Base-by-base conservation (phyloP, 1,140 invertebrate species). In the Formica selysi region DNA sequence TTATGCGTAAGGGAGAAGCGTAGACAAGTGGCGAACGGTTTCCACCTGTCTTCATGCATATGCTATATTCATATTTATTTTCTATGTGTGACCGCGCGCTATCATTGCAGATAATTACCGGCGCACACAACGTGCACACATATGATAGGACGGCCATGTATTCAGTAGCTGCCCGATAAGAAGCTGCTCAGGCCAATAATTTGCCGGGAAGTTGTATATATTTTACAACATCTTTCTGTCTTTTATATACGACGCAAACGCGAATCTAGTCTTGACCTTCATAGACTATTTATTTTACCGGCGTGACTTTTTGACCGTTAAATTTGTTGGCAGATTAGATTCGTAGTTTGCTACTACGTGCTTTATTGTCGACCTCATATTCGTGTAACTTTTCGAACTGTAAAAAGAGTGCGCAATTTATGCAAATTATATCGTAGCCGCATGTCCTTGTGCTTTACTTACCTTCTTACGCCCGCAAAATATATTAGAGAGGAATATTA, bases 91-190 rank as follows among this genome's bases (percentile, higher is more conserved):
- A 87, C 89, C 80, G 91, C 80, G 91, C 89, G 90, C 89, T 93
- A 93, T 93, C 92, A 86, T 91, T 73, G 90, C 57, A 83, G 87
- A 91, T 93, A 94, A 94, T 94, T 94, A 93, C 92, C 88, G 87
- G 91, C 91, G 90, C 91, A 90, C 87, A 87, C 87, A 92, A 93
- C 91, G 90, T 94, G 87, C 89, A 90, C 84, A 90, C 84, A 76
- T 87, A 91, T 85, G 93, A 94, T 93, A 94, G 91, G 79, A 87
- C 87, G 90, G 90, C 90, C 92, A 93, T 91, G 92, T 93, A 78
- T 92, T 90, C 93, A 92, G 87, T 71, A 90, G 86, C 86, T 89
- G 59, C 76, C 87, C 92, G 93, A 93, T 93, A 93, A 93, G 87
- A 65, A 74, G 68, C 13, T 67, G 48, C 13, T 59, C 80, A 81